phyloP scores from a whole-genome alignment of 2,113 vertebrate species.

The Alligator sinensis region DNA sequence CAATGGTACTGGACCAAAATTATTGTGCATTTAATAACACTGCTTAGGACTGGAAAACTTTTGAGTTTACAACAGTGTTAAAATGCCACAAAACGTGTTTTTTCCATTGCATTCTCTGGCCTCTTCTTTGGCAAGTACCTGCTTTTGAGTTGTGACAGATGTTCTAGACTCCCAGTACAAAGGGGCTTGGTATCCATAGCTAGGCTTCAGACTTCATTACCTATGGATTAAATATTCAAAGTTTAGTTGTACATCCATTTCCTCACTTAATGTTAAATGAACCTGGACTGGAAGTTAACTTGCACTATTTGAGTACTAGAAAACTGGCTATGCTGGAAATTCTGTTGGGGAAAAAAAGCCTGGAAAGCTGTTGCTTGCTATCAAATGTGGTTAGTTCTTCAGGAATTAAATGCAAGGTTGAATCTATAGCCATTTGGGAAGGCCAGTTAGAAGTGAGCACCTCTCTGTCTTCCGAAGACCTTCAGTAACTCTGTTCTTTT shows the following conservation, averaged over 20 bases:
- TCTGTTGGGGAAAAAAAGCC: neutral
- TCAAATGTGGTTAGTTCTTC: slow-evolving; percentile 27
- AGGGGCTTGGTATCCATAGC: neutral
- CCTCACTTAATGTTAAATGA: slow-evolving; percentile 21
- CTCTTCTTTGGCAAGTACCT: slow-evolving; percentile 27
- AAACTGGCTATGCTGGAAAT: neutral
- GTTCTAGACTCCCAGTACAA: slow-evolving; percentile 18
- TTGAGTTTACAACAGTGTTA: slow-evolving; percentile 15
- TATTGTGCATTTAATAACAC: slow-evolving; percentile 8
- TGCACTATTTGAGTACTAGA: neutral
- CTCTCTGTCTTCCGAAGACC: slow-evolving; percentile 75
- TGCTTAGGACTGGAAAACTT: slow-evolving; percentile 46
- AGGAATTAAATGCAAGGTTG: slow-evolving; percentile 52
- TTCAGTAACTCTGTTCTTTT: slow-evolving; percentile 89
- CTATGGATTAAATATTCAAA: slow-evolving; percentile 17
- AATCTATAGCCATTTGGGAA: slow-evolving; percentile 44
- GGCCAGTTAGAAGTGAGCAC: slow-evolving; percentile 77
- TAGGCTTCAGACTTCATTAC: neutral
- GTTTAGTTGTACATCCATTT: neutral
- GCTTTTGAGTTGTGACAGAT: slow-evolving; percentile 15
- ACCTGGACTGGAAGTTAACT: neutral
- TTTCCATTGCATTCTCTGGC: slow-evolving; percentile 40
- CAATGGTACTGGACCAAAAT: slow-evolving; percentile 20
- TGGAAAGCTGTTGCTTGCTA: neutral
- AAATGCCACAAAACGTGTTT: slow-evolving; percentile 32